Evolutionary conservation across 2,888 invertebrate genomes (phyloP).

Genomic region (Penaeus monodon): DNA sequence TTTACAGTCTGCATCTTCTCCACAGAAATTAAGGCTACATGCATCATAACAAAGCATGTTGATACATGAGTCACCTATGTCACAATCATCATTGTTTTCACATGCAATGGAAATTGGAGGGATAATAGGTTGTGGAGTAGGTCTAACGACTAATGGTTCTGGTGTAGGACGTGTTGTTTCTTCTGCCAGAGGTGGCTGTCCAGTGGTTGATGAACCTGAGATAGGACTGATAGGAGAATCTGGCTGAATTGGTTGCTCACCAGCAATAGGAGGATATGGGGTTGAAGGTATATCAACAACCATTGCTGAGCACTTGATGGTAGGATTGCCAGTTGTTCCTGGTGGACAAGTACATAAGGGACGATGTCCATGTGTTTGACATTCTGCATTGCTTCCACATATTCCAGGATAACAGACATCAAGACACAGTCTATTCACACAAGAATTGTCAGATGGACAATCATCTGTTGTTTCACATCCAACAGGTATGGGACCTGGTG

Average conservation of each 20-base stretch:
- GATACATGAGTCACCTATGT: slow-evolving; percentile 46
- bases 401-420: slow-evolving; percentile 75
- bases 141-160: slow-evolving; percentile 12
- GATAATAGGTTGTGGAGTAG: slow-evolving; percentile 42
- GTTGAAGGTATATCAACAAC: slow-evolving; percentile 24
- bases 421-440: slow-evolving; percentile 61
- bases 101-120: slow-evolving; percentile 38
- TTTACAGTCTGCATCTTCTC: slow-evolving; percentile 83
- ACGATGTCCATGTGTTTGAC: slow-evolving; percentile 79
- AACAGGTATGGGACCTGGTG: slow-evolving; percentile 54
- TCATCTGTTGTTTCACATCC: slow-evolving; percentile 59
- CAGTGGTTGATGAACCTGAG: slow-evolving; percentile 24
- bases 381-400: slow-evolving; percentile 86
- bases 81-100: slow-evolving; percentile 62
- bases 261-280: slow-evolving; percentile 48
- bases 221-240: slow-evolving; percentile 40
- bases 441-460: slow-evolving; percentile 56
- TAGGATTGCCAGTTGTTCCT: slow-evolving; percentile 85
- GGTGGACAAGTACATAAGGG: slow-evolving; percentile 85
- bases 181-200: slow-evolving; percentile 72
- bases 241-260: slow-evolving; percentile 73
- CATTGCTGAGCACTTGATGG: slow-evolving; percentile 78
- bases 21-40: slow-evolving; percentile 79
- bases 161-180: slow-evolving; percentile 27
- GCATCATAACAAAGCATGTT: slow-evolving; percentile 64